phyloP scores from a whole-genome alignment of 2,888 invertebrate species.

The Embidobia sp. region DNA sequence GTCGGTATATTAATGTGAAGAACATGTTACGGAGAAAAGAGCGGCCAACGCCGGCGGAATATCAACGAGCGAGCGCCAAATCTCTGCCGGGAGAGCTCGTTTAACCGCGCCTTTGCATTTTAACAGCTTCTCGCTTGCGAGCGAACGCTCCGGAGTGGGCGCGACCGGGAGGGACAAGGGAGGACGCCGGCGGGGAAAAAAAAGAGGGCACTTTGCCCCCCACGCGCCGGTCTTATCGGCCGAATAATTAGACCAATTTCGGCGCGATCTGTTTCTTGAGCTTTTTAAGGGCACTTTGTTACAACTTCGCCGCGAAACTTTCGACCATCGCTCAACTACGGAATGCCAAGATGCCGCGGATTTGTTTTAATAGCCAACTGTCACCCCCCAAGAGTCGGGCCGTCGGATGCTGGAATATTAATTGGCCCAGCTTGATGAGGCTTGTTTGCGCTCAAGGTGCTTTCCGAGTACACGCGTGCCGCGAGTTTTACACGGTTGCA shows the following conservation, averaged over 20 bases:
- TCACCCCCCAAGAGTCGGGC: slow-evolving; percentile 10
- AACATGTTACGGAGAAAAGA: slow-evolving; percentile 79
- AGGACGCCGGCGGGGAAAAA: not conserved
- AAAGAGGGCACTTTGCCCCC: too few species aligned
- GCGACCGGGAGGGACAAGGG: slow-evolving; percentile 6
- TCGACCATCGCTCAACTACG: slow-evolving; percentile 36
- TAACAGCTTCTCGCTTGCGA: slow-evolving; percentile 73
- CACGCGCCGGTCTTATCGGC: slow-evolving; percentile 22
- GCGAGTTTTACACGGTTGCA: too few species aligned
- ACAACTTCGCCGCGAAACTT: slow-evolving; percentile 37
- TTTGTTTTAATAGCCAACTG: slow-evolving; percentile 40
- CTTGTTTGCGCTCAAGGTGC: slow-evolving; percentile 11
- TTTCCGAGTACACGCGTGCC: not conserved
- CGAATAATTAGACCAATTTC: slow-evolving; percentile 60
- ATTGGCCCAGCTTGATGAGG: too few species aligned
- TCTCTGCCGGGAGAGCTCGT: slow-evolving; percentile 75
- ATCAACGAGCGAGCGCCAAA: slow-evolving; percentile 78
- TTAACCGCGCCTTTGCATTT: slow-evolving; percentile 80
- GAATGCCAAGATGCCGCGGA: slow-evolving; percentile 19
- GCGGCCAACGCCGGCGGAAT: slow-evolving; percentile 74
- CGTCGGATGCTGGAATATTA: slow-evolving; percentile 32
- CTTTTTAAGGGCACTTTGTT: slow-evolving; percentile 50
- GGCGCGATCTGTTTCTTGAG: slow-evolving; percentile 42
- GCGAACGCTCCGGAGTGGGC: slow-evolving; percentile 35
- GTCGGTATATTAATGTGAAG: slow-evolving; percentile 81